Evolutionary conservation across 2,797 vertebrate species (phyloP), one percentile per base, ranked within the genome.

Genomic region (Atherinosoma microstoma): DNA sequence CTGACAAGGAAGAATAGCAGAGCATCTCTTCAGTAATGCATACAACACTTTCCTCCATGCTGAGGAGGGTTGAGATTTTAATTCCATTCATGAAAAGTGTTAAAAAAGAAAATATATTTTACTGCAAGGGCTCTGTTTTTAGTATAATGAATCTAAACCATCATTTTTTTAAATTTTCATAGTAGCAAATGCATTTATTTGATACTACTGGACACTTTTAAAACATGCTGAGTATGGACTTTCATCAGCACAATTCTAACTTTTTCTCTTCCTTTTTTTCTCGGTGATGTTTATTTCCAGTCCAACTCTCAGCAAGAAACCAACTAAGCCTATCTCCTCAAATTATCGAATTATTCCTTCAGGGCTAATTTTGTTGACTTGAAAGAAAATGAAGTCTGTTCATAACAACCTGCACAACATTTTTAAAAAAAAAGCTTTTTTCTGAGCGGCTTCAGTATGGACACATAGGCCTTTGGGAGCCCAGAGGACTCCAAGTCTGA

Each of bases 391-490:
- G 2, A 58, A 54, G 29, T 56, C 18, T 61, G 45, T 32, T 35
- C 2, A 64, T 58, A 20, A 20, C 34, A 59, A 51, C 15, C 24
- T 65, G 64, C 27, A 56, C 53, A 64, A 32, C 32, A 70, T 27
- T 27, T 27, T 6, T 74, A 24, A 63, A 67, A 56, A 51, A 61
- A 27, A 57, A 56, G 61, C 56, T 58, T 57, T 65, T 53, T 53
- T 15, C 75, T 73, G 51, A 64, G 38, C 57, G 38, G 63, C 13
- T 59, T 56, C 53, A 51, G 62, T 73, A 56, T 78, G 76, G 83
- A 84, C 66, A 38, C 65, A 84, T 30, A 32, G 62, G 64, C 70
- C 66, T 70, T 16, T 42, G 78, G 59, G 76, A 76, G 59, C 63
- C 51, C 29, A 42, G 29, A 72, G 61, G 64, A 73, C 67, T 72